phyloP scores from a whole-genome alignment of 2,113 vertebrate species.

The Rhegmatorhina hoffmannsi region DNA sequence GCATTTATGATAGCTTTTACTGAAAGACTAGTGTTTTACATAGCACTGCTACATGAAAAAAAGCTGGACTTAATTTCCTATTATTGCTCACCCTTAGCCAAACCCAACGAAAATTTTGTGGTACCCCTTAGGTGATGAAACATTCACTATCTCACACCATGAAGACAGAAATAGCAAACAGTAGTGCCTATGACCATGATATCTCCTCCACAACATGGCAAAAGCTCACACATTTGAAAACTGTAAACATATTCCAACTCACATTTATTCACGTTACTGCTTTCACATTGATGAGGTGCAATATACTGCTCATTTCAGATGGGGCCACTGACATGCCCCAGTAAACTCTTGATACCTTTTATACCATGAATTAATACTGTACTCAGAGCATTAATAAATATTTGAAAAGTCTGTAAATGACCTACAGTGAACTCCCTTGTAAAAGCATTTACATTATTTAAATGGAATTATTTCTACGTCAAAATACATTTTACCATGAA shows the following conservation, averaged over 20 bases:
- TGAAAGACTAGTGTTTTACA: not conserved
- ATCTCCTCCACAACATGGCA: not conserved
- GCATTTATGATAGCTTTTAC: not conserved
- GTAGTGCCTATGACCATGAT: not conserved
- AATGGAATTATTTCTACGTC: slow-evolving; percentile 17
- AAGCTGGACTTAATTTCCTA: not conserved
- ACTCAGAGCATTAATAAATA: slow-evolving; percentile 54
- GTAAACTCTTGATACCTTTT: slow-evolving; percentile 45
- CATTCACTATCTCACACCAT: not conserved
- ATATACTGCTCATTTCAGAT: slow-evolving; percentile 24
- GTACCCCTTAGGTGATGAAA: not conserved
- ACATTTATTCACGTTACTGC: slow-evolving; percentile 26
- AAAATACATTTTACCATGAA: slow-evolving; percentile 1
- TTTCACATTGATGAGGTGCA: slow-evolving; percentile 38
- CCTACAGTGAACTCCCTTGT: not conserved
- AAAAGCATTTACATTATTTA: not conserved
- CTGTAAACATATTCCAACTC: slow-evolving; percentile 60
- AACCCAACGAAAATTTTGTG: not conserved
- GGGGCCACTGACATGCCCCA: not conserved
- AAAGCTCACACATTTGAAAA: slow-evolving; percentile 31
- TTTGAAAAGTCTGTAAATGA: slow-evolving; percentile 23
- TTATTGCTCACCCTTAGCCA: not conserved
- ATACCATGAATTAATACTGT: slow-evolving; percentile 56
- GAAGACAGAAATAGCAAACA: not conserved
- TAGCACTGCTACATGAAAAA: not conserved